Percentiles rank a stretch among this genome's conserved stretches.
phyloP scores from a whole-genome alignment of 35 echinoderm and acorn worm genomes.

The Strongylocentrotus purpuratus region DNA sequence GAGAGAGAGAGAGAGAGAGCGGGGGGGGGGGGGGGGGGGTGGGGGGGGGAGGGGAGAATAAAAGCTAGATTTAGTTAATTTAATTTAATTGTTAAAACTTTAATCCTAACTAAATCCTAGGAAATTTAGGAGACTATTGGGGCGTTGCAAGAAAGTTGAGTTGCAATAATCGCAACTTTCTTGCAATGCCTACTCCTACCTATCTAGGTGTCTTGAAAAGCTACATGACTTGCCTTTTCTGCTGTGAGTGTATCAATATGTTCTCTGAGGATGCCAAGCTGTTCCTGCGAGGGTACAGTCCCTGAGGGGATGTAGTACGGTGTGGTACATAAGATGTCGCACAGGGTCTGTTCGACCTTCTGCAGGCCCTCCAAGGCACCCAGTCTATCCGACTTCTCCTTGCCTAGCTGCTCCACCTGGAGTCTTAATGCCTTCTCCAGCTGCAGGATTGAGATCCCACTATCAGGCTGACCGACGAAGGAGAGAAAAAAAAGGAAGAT shows the following conservation, averaged over 20 bases:
- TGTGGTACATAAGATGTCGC: constrained; percentile 89
- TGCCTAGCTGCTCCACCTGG: constrained; percentile 73
- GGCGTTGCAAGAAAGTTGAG: no score
- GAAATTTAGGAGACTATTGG: no score
- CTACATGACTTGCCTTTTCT: constrained; percentile 73
- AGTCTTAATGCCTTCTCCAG: constrained; percentile 88
- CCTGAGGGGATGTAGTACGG: constrained; percentile 95
- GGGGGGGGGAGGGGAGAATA: no score
- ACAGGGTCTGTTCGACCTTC: constrained; percentile 80
- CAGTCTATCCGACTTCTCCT: constrained; percentile 79
- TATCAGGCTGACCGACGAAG: constrained; percentile 64
- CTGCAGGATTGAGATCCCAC: constrained; percentile 83
- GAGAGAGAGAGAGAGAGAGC: no score
- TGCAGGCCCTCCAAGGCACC: constrained; percentile 68
- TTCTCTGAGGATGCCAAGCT: constrained; percentile 75
- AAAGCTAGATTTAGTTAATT: no score
- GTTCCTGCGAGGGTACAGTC: constrained; percentile 78
- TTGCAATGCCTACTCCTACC: no score
- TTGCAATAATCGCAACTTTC: no score
- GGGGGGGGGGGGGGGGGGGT: no score
- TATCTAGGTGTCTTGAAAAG: no score
- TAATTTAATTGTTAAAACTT: no score
- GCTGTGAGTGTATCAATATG: constrained; percentile 83
- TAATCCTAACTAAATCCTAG: no score
- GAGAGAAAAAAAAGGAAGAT: background rate